Percentiles rank a stretch among this genome's conserved stretches.
Conservation (phyloP, 2,113 vertebrate genomes). For the Phylloscopus trochiloides region DNA sequence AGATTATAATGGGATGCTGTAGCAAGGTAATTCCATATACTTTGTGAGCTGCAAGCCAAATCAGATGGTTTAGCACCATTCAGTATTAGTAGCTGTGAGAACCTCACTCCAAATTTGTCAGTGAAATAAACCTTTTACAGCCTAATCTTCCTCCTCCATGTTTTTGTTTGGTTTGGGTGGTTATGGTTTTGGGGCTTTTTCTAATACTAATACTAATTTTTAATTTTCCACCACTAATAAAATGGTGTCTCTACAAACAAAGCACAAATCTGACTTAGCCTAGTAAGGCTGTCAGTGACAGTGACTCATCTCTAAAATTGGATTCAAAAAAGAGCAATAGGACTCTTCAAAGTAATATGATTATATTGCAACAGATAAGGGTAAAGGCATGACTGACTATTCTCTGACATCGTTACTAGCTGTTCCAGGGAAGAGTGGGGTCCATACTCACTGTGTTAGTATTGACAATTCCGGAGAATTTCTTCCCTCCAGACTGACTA, state of each 20-base stretch:
- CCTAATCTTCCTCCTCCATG: neutral
- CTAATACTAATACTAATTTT: neutral
- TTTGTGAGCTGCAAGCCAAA: neutral
- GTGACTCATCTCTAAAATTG: neutral
- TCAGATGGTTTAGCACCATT: neutral
- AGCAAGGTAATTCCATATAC: neutral
- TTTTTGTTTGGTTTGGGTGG: neutral
- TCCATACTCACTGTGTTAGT: neutral
- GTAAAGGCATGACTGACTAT: neutral
- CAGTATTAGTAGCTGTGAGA: neutral
- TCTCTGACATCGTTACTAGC: neutral
- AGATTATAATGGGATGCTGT: neutral
- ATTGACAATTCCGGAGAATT: neutral
- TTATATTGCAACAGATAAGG: neutral
- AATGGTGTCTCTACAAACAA: neutral
- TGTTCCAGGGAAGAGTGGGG: neutral
- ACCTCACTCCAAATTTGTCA: neutral
- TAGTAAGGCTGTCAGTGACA: neutral
- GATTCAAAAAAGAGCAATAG: neutral
- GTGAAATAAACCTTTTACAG: neutral
- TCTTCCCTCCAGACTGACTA: neutral
- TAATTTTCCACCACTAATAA: constrained; percentile 3
- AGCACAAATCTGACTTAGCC: neutral
- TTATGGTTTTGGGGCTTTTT: rapidly evolving
- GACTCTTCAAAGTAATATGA: neutral